Conservation (phyloP, 2,113 vertebrate genomes). For the Thryonomys swinderianus region DNA sequence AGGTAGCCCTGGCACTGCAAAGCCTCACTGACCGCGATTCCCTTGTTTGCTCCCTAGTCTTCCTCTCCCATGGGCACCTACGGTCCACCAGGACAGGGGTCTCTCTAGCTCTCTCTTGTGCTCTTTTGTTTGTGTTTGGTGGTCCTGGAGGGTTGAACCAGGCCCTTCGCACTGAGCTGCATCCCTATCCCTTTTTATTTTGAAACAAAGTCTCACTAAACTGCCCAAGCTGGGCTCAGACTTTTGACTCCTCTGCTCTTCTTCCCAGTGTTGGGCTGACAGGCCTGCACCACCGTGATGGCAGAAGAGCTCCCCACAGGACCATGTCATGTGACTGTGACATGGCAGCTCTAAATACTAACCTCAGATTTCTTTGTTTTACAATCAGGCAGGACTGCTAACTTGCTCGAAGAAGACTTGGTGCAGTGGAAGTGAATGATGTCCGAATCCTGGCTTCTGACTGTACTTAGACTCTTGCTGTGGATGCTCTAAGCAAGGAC, state of each 20-base stretch:
- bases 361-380: conserved; percentile 67
- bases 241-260: background rate
- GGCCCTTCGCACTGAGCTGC: background rate
- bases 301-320: accelerated
- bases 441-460: background rate
- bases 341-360: background rate
- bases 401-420: conserved; percentile 56
- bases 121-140: background rate
- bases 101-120: background rate
- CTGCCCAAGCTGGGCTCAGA: background rate
- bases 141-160: background rate
- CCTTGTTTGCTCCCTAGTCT: accelerated
- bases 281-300: background rate
- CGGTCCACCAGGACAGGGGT: accelerated
- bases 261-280: background rate
- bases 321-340: accelerated
- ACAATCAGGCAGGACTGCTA: background rate
- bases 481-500: conserved; percentile 1
- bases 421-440: accelerated
- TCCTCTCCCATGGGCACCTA: background rate
- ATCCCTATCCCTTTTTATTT: background rate
- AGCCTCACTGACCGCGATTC: accelerated
- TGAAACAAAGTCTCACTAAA: background rate
- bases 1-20: background rate
- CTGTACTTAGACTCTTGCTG: background rate